A percentile compares a stretch with the other conserved stretches of the same genome.
Conservation (phyloP, 2,113 vertebrate species). For the Diglossa brunneiventris region DNA sequence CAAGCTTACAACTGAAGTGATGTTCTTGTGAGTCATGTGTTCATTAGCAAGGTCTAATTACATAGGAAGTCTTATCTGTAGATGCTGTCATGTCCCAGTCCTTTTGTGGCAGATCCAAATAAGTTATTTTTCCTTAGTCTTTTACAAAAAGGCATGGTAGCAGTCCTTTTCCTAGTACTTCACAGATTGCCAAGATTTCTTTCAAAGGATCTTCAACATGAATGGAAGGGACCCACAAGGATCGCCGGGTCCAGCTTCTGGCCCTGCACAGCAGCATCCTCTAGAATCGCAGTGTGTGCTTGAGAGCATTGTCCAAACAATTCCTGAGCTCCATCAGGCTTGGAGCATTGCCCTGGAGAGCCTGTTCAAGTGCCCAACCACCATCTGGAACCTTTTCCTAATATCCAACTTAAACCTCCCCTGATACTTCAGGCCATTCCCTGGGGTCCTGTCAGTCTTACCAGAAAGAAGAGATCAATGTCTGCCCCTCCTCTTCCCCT, state of each 20-base stretch:
- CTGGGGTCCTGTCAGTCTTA: not conserved
- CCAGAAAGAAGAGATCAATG: not conserved
- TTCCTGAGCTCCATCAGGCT: not conserved
- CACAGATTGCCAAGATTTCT: not conserved
- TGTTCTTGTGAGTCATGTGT: not conserved
- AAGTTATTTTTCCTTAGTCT: not conserved
- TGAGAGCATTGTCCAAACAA: not conserved
- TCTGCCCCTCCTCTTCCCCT: not conserved
- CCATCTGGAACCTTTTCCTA: not conserved
- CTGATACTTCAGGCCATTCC: not conserved
- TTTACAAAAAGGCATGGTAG: not conserved
- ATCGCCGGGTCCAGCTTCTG: not conserved
- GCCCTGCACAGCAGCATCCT: not conserved
- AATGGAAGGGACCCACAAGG: not conserved
- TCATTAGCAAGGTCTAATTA: conserved; percentile 8
- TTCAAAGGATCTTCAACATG: not conserved
- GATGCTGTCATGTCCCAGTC: not conserved
- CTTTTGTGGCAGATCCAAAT: not conserved
- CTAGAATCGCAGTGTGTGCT: not conserved
- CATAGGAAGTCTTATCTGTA: conserved; percentile 8
- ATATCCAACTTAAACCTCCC: not conserved
- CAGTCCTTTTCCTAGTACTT: not conserved
- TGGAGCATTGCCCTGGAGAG: not conserved
- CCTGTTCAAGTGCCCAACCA: not conserved
- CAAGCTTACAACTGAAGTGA: not conserved